Evolutionary conservation across 2,888 invertebrate genomes (phyloP), one percentile per base, ranked within the genome.

Genomic region (Dascillus cervinus): DNA sequence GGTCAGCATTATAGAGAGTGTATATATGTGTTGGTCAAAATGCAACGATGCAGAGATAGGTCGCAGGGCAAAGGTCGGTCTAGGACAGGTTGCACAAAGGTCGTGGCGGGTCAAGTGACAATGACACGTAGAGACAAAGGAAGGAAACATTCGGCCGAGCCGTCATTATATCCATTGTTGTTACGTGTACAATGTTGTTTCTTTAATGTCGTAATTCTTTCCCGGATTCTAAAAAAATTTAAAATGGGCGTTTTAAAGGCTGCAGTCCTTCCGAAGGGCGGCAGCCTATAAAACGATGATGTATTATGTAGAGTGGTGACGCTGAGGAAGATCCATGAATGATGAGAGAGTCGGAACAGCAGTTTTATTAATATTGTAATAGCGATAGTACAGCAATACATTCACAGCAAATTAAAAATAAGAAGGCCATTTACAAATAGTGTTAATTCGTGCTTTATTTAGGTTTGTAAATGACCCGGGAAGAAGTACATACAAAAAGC

Each of bases 51-150:
- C 64, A 64, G 53, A n/a, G n/a, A n/a, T 44, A 49, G 55, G 55
- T 55, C 52, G 49, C 34, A 47, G 50, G 46, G 47, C 41, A 44
- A 42, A 48, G 57, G 56, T 46, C 34, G 41, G 39, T 44, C 37
- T 36, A 44, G 57, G 49, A 56, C 44, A 50, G 62, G 62, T 58
- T 52, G 50, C 50, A 64, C 63, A 63, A 50, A 62, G 64, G 63
- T n/a, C n/a, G n/a, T 62, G 41, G 51, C 42, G 52, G 60, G 59
- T 56, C 49, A 52, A 49, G 49, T 58, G 58, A 79, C 77, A 78
- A 79, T 81, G 80, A 77, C 81, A 82, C 82, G 81, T 77, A 82
- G 80, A n/a, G n/a, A 82, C 81, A 82, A 77, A 74, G 75, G 77
- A 79, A 73, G 77, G 73, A n/a, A 62, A 54, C 43, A 53, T 62